These are phyloP conservation scores for Acanthococcus lagerstroemiae DNA, from an alignment of 2,888 invertebrate genomes.

Conservation along the genomic window DNA sequence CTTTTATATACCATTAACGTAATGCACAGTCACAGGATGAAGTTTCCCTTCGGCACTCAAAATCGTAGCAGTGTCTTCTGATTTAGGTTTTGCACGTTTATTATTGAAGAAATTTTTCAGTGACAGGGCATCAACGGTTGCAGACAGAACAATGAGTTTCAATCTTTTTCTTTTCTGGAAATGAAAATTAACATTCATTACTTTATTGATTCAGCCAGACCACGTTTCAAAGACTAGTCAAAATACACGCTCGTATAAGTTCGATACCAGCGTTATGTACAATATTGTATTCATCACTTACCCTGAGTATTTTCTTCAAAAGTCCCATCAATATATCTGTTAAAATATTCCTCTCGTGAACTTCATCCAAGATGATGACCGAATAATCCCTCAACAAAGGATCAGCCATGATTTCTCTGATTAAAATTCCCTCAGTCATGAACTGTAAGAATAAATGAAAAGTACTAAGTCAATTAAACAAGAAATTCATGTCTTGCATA, in stretches of 20 bases:
- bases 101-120: conserved; percentile 67
- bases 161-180: conserved; percentile 72
- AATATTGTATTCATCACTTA: conserved; percentile 42
- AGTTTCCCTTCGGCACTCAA: conserved; percentile 80
- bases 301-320: conserved; percentile 78
- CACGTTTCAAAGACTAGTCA: not conserved
- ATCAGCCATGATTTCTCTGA: conserved; percentile 90
- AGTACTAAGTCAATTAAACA: too few species aligned
- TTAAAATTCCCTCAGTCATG: conserved; percentile 90
- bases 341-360: conserved; percentile 84
- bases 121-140: conserved; percentile 88
- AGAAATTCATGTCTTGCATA: too few species aligned
- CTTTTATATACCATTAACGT: conserved; percentile 56
- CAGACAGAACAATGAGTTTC: conserved; percentile 81
- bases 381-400: conserved; percentile 82
- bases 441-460: conserved; percentile 50
- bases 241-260: not conserved
- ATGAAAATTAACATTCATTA: too few species aligned
- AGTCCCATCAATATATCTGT: conserved; percentile 91
- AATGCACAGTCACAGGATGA: conserved; percentile 78
- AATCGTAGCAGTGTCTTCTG: conserved; percentile 62
- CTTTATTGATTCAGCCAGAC: too few species aligned
- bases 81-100: conserved; percentile 42
- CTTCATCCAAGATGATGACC: conserved; percentile 85
- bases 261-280: not conserved